Percentiles rank a stretch among this genome's conserved stretches.
phyloP scores from a whole-genome alignment of 2,888 invertebrate genomes.

The Deilephila porcellus region DNA sequence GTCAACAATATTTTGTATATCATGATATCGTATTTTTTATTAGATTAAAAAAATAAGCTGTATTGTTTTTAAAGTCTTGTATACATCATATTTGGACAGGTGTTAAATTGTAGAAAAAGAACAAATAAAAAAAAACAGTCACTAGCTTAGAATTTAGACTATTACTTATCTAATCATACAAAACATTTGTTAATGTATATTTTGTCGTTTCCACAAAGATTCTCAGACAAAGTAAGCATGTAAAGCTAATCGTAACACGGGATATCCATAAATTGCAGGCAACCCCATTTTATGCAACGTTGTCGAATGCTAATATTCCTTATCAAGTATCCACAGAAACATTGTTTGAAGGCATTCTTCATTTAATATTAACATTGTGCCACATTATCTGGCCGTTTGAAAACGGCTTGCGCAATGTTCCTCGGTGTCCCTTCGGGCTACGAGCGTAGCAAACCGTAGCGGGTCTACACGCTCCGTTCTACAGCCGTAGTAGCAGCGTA shows the following conservation, averaged over 20 bases:
- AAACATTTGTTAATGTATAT: too few relatives aligned
- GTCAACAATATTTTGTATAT: too few relatives aligned
- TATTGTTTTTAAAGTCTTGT: too few relatives aligned
- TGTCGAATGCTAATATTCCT: not conserved
- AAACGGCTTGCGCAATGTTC: conserved; percentile 35
- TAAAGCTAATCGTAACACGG: not conserved
- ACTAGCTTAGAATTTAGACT: too few relatives aligned
- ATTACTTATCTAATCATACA: too few relatives aligned
- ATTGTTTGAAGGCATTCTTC: not conserved
- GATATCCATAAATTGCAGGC: not conserved
- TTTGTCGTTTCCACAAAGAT: not conserved
- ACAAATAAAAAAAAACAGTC: too few relatives aligned
- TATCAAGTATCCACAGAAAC: not conserved
- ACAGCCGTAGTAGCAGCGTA: conserved; percentile 34
- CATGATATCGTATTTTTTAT: too few relatives aligned
- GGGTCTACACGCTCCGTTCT: conserved; percentile 29
- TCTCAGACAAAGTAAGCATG: not conserved
- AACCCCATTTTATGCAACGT: not conserved
- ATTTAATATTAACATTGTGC: conserved; percentile 9
- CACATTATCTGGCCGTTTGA: conserved; percentile 30
- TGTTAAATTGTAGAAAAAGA: too few relatives aligned
- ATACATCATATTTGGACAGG: too few relatives aligned
- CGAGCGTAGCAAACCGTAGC: conserved; percentile 30
- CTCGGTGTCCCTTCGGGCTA: conserved; percentile 38
- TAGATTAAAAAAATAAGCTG: too few relatives aligned